phyloP scores from a whole-genome alignment of 2,113 vertebrate species.

The Raja brachyura region DNA sequence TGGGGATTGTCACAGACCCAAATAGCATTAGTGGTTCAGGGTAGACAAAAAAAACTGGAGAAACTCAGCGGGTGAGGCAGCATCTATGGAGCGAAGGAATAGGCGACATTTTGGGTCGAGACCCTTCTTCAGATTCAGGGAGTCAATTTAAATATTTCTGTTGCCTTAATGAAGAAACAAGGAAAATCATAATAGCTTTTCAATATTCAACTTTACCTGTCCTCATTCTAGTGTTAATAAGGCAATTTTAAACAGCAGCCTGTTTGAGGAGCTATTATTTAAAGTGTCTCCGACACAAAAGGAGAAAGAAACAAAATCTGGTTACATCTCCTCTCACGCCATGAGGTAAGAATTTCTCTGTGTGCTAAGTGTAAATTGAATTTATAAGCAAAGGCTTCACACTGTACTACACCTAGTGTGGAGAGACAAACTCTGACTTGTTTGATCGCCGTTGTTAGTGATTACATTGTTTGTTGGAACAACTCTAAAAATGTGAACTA shows the following conservation, averaged over 20 bases:
- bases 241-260: background rate
- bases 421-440: background rate
- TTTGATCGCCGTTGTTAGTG: background rate
- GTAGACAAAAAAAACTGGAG: too few relatives aligned
- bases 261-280: background rate
- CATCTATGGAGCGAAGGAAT: too few relatives aligned
- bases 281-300: background rate
- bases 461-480: background rate
- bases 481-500: background rate
- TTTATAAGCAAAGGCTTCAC: background rate
- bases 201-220: constrained; percentile 15
- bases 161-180: background rate
- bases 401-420: background rate
- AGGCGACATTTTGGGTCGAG: too few relatives aligned
- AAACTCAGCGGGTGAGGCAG: too few relatives aligned
- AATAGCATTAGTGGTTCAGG: background rate
- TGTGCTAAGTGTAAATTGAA: background rate
- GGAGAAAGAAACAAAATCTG: background rate
- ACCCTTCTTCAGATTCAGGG: too few relatives aligned
- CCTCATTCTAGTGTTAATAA: background rate
- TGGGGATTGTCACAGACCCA: background rate
- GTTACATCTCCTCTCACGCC: background rate
- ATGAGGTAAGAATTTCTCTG: background rate
- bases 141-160: background rate
- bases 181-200: background rate